Percentiles rank a stretch among this genome's conserved stretches.
Evolutionary conservation across 2,113 vertebrate genomes (phyloP).

Genomic region (Lota lota): DNA sequence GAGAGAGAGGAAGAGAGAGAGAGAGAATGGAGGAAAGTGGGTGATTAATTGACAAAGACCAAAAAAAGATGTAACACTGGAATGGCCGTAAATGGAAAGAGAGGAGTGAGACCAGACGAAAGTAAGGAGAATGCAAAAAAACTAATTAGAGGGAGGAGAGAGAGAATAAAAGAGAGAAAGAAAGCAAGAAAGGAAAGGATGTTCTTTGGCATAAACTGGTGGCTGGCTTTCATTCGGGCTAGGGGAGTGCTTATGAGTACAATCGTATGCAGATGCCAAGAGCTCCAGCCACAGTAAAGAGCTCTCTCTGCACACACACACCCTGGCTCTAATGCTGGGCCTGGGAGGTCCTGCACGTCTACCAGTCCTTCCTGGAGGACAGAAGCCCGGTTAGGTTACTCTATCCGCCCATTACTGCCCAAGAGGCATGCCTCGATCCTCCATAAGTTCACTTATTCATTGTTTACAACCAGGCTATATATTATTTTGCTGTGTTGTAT

Average conservation of each 20-base stretch:
- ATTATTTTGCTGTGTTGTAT: too few relatives aligned
- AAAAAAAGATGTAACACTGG: not conserved
- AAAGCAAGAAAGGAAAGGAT: too few relatives aligned
- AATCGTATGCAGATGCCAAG: conserved; percentile 43
- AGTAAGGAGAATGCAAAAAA: not conserved
- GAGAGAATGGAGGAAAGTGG: conserved; percentile 28
- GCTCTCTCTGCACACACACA: not conserved
- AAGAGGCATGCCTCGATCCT: conserved; percentile 8
- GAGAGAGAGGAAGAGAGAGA: conserved; percentile 6
- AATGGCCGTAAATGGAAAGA: not conserved
- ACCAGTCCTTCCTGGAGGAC: conserved; percentile 19
- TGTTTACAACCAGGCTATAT: too few relatives aligned
- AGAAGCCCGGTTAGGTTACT: conserved; percentile 27
- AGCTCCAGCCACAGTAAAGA: conserved; percentile 1
- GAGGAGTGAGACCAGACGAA: not conserved
- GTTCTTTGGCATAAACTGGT: not conserved
- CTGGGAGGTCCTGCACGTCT: conserved; percentile 50
- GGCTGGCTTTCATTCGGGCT: not conserved
- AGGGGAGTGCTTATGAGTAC: conserved; percentile 40
- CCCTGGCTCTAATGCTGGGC: conserved; percentile 38
- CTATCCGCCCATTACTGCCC: conserved; percentile 22
- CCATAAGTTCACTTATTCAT: not conserved
- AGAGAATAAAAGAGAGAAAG: not conserved
- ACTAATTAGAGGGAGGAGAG: too few relatives aligned
- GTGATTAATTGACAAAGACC: not conserved